Evolutionary conservation across 2,888 invertebrate genomes (phyloP).

Genomic region (Polia nebulosa): DNA sequence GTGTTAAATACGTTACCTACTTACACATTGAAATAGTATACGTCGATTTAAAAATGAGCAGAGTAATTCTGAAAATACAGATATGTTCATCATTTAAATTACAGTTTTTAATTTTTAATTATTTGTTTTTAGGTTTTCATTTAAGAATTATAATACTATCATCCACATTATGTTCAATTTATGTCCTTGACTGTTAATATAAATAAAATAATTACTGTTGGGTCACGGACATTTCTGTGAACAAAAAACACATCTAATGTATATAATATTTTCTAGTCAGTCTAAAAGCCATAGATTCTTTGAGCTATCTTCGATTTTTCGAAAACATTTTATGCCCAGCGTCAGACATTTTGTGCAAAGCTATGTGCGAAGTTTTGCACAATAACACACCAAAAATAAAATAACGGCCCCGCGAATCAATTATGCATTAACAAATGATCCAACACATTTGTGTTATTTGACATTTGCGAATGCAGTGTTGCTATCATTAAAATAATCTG

Average conservation of each 20-base stretch:
- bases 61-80: neutral
- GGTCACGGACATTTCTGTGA: neutral
- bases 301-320: conserved; percentile 60
- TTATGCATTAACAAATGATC: conserved; percentile 28
- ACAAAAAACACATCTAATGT: neutral
- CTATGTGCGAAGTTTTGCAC: conserved; percentile 61
- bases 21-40: neutral
- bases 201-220: conserved; percentile 2
- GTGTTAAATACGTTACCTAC: neutral
- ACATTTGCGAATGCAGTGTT: conserved; percentile 24
- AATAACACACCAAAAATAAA: conserved; percentile 9
- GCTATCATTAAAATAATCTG: conserved; percentile 16
- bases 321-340: neutral
- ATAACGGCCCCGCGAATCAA: neutral
- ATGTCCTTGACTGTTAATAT: neutral
- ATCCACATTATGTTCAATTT: neutral
- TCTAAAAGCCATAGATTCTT: conserved; percentile 64
- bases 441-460: conserved; percentile 17
- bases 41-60: neutral
- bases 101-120: neutral
- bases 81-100: neutral
- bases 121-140: neutral
- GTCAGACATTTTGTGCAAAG: conserved; percentile 52
- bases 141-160: neutral
- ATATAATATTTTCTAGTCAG: conserved; percentile 61